Conservation (phyloP, 2,888 invertebrate species). For the Agrochola lychnidis region DNA sequence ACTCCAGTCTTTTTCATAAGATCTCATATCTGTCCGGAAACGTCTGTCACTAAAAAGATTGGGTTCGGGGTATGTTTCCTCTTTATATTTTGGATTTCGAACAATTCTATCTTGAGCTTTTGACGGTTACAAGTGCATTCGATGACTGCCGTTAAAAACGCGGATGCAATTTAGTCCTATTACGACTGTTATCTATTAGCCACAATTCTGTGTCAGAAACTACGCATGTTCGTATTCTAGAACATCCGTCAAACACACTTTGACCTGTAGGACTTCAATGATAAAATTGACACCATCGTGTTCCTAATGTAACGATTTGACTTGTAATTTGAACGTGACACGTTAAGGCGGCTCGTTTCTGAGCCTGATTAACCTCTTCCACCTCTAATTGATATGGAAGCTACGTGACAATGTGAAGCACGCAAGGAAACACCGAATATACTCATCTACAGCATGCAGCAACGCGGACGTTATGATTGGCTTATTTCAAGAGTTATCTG, state of each 20-base stretch:
- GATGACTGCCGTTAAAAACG: slow-evolving; percentile 6
- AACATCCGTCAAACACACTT: slow-evolving; percentile 35
- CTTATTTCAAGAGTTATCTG: slow-evolving; percentile 17
- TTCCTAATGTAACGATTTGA: slow-evolving; percentile 43
- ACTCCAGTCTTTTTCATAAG: neutral
- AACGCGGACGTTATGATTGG: slow-evolving; percentile 22
- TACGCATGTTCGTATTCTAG: slow-evolving; percentile 16
- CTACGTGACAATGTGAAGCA: slow-evolving; percentile 52
- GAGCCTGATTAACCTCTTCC: slow-evolving; percentile 58
- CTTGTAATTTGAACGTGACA: slow-evolving; percentile 35
- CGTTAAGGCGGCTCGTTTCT: slow-evolving; percentile 38
- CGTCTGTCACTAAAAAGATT: neutral
- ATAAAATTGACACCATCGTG: slow-evolving; percentile 56
- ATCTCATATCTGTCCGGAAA: neutral
- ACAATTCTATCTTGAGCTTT: neutral
- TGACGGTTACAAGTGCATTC: slow-evolving; percentile 34
- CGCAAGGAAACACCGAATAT: slow-evolving; percentile 51
- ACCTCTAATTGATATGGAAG: slow-evolving; percentile 52
- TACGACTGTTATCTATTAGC: slow-evolving; percentile 28
- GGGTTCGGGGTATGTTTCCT: neutral
- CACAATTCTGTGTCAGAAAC: slow-evolving; percentile 18
- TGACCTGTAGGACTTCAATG: slow-evolving; percentile 51
- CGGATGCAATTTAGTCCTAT: slow-evolving; percentile 32
- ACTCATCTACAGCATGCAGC: slow-evolving; percentile 29
- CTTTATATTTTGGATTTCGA: neutral